Evolutionary conservation across 2,888 invertebrate species (phyloP).

Genomic region (Sacculina carcini): DNA sequence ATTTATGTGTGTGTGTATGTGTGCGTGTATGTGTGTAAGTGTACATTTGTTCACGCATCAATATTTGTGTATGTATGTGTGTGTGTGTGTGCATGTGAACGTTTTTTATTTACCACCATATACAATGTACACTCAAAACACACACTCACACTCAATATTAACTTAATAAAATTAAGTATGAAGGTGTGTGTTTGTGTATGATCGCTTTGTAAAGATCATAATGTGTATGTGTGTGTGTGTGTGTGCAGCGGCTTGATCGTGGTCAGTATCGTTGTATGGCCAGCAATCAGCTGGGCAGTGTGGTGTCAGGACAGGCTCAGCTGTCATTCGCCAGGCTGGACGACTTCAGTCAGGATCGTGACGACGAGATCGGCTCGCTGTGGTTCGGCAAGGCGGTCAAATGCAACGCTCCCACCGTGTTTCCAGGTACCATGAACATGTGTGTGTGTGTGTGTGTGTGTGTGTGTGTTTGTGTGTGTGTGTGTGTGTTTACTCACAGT

Average conservation of each 20-base stretch:
- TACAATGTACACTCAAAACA: too few relatives aligned
- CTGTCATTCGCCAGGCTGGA: slow-evolving; percentile 65
- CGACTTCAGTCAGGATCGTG: slow-evolving; percentile 66
- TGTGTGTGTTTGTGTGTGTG: background rate
- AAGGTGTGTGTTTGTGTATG: too few relatives aligned
- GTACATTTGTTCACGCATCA: too few relatives aligned
- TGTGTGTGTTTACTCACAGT: background rate
- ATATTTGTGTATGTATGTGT: too few relatives aligned
- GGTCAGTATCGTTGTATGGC: slow-evolving; percentile 79
- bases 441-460: background rate
- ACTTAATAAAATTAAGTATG: too few relatives aligned
- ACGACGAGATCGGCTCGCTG: slow-evolving; percentile 55
- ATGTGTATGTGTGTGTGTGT: background rate
- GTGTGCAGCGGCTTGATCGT: slow-evolving; percentile 36
- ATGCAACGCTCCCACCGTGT: slow-evolving; percentile 78
- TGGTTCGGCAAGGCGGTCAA: slow-evolving; percentile 82
- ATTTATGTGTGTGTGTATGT: too few relatives aligned
- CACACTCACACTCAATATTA: too few relatives aligned
- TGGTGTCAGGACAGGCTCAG: slow-evolving; percentile 61
- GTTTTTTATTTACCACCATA: too few relatives aligned
- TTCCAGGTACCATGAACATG: slow-evolving; percentile 29
- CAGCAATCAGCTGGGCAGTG: slow-evolving; percentile 59
- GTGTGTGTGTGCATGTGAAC: too few relatives aligned
- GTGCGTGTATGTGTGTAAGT: too few relatives aligned
- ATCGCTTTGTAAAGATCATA: too few relatives aligned